phyloP scores from a whole-genome alignment of 2,797 vertebrate species.

The Galago senegalensis region DNA sequence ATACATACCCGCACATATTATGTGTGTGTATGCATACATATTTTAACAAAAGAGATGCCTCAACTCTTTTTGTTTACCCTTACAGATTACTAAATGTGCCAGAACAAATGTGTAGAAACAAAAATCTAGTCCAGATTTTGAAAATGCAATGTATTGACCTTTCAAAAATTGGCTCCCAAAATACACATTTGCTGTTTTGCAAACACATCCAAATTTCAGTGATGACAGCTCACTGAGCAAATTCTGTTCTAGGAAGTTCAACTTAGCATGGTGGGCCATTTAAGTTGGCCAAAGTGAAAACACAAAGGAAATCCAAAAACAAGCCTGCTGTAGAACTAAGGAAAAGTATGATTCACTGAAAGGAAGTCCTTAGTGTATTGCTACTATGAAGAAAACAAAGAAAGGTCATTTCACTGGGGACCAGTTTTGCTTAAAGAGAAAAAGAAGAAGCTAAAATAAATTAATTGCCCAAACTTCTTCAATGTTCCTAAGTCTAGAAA shows the following conservation, averaged over 20 bases:
- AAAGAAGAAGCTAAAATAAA: constrained; percentile 51
- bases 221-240: constrained; percentile 53
- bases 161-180: constrained; percentile 78
- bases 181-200: constrained; percentile 75
- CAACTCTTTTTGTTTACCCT: constrained; percentile 59
- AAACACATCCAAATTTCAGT: constrained; percentile 75
- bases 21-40: background rate
- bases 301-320: constrained; percentile 37
- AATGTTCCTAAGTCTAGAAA: constrained; percentile 43
- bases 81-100: constrained; percentile 36
- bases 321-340: constrained; percentile 52
- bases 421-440: constrained; percentile 47
- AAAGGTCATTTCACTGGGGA: constrained; percentile 57
- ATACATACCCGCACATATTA: background rate
- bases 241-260: constrained; percentile 59
- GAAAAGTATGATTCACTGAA: constrained; percentile 63
- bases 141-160: constrained; percentile 70
- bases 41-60: background rate
- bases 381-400: constrained; percentile 15
- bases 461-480: constrained; percentile 67
- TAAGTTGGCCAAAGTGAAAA: constrained; percentile 51
- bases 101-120: constrained; percentile 67
- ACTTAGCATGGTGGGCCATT: constrained; percentile 2
- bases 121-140: constrained; percentile 71
- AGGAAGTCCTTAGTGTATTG: constrained; percentile 29